These are phyloP conservation scores for Uloborus plumipes DNA, from an alignment of 2,888 invertebrate genomes.

Conservation along the genomic window DNA sequence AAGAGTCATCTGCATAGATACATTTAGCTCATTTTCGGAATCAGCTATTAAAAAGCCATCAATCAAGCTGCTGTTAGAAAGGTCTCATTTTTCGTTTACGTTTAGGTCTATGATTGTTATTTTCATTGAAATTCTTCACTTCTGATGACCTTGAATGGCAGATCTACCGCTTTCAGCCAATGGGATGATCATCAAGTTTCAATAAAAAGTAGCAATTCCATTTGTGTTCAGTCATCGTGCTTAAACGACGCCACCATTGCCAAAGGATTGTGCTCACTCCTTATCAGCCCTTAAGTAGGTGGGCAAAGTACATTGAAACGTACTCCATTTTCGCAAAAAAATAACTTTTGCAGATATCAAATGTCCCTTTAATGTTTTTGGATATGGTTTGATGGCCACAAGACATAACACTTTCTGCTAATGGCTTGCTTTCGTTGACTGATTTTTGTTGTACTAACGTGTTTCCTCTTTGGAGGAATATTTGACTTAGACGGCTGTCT, in stretches of 20 bases:
- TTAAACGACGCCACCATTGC: constrained; percentile 33
- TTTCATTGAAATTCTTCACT: no score
- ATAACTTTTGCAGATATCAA: constrained; percentile 28
- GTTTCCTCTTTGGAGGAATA: background rate
- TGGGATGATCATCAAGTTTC: constrained; percentile 26
- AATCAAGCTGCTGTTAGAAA: no score
- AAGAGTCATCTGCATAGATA: no score
- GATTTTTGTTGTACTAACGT: constrained; percentile 14
- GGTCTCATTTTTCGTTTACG: no score
- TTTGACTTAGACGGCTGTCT: constrained; percentile 1
- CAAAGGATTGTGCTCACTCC: constrained; percentile 12
- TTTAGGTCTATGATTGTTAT: no score
- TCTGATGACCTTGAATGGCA: constrained; percentile 11
- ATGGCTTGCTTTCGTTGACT: constrained; percentile 24
- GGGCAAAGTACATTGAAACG: constrained; percentile 39
- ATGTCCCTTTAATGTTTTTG: constrained; percentile 39
- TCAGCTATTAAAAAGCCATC: no score
- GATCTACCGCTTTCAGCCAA: background rate
- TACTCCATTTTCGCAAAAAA: constrained; percentile 20
- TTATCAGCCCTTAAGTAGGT: constrained; percentile 44
- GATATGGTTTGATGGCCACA: constrained; percentile 53
- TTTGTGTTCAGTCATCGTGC: constrained; percentile 37
- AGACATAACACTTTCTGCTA: constrained; percentile 21
- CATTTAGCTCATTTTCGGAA: no score
- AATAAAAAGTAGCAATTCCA: constrained; percentile 29